phyloP scores from a whole-genome alignment of 2,797 vertebrate genomes.

The Emys orbicularis region DNA sequence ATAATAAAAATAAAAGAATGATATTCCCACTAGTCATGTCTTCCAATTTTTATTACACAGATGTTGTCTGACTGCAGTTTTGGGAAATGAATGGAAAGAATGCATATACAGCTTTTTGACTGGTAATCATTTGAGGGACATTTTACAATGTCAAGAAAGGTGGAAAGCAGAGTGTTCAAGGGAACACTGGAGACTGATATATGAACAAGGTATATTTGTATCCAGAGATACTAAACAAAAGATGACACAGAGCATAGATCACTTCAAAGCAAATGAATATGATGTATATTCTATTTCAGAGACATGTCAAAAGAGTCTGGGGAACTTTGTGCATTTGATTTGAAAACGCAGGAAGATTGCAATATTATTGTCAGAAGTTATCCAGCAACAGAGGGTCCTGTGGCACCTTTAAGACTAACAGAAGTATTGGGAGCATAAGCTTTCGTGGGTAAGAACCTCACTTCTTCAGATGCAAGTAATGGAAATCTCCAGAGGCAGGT shows the following conservation, averaged over 20 bases:
- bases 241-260: background rate
- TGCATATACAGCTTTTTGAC: conserved; percentile 47
- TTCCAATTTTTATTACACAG: conserved; percentile 51
- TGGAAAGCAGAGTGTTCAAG: conserved; percentile 63
- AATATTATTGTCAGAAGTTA: conserved; percentile 27
- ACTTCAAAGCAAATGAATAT: conserved; percentile 58
- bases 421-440: no score
- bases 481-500: no score
- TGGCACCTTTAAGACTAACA: no score
- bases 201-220: conserved; percentile 65
- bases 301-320: background rate
- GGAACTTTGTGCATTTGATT: background rate
- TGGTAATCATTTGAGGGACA: conserved; percentile 44
- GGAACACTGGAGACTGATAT: conserved; percentile 60
- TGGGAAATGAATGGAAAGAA: conserved; percentile 67
- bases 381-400: no score
- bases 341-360: background rate
- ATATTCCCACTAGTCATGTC: conserved; percentile 38
- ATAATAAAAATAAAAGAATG: conserved; percentile 56
- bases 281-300: conserved; percentile 44
- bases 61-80: conserved; percentile 55
- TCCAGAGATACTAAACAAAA: conserved; percentile 27
- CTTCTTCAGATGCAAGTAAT: no score
- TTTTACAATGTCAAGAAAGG: background rate
- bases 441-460: no score